Evolutionary conservation across 2,797 vertebrate genomes (phyloP).

Genomic region (Poecilia velifera): DNA sequence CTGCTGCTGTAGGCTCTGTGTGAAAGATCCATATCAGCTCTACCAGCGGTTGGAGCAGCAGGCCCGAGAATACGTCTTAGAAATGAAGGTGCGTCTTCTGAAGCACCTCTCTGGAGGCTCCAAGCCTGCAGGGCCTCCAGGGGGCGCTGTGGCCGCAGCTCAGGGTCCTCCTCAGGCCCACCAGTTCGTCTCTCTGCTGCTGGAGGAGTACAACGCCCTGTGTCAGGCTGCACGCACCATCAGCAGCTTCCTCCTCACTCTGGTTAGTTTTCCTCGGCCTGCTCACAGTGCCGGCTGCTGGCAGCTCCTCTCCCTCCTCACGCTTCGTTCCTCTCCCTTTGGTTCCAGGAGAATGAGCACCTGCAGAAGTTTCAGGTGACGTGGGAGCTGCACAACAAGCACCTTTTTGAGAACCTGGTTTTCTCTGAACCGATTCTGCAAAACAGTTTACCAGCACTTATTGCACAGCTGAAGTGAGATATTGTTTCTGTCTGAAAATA

Average conservation of each 20-base stretch:
- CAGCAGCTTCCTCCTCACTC: conserved; percentile 95
- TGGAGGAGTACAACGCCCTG: conserved; percentile 94
- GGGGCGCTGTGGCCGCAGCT: conserved; percentile 68
- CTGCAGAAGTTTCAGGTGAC: conserved; percentile 98
- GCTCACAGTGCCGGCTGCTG: background rate
- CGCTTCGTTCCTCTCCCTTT: background rate
- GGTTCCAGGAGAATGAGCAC: conserved; percentile 91
- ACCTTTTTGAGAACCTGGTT: conserved; percentile 97
- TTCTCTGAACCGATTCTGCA: conserved; percentile 96
- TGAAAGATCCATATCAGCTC: conserved; percentile 97
- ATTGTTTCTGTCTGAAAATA: conserved; percentile 1
- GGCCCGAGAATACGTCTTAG: conserved; percentile 94
- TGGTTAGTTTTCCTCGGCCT: conserved; percentile 78
- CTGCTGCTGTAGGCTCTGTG: conserved; percentile 85
- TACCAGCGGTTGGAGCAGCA: conserved; percentile 98
- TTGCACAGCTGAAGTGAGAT: conserved; percentile 92
- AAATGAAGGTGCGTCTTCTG: conserved; percentile 95
- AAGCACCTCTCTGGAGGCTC: conserved; percentile 90
- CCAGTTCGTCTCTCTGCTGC: conserved; percentile 94
- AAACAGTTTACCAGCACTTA: conserved; percentile 91
- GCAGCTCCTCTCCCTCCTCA: background rate
- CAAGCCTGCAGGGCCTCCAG: conserved; percentile 73
- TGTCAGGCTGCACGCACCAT: conserved; percentile 97
- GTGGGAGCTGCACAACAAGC: conserved; percentile 98
- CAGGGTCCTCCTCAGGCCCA: conserved; percentile 94